Percentiles rank a stretch among this genome's conserved stretches.
Conservation (phyloP, 2,888 invertebrate species). For the Scotopteryx bipunctaria region DNA sequence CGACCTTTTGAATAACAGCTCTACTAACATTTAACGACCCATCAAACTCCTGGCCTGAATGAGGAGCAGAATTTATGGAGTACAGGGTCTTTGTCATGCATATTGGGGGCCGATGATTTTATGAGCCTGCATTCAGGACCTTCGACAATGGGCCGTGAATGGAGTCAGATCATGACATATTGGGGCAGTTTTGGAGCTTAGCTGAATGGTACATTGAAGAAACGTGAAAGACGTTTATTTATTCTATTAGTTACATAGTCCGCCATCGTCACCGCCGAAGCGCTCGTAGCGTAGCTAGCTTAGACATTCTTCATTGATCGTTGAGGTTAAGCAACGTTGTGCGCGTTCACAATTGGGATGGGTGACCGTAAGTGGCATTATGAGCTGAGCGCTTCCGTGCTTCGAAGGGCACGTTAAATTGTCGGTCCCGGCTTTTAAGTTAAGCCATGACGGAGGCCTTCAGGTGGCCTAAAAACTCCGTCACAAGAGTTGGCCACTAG, state of each 20-base stretch:
- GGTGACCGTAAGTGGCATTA: no score
- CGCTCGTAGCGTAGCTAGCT: no score
- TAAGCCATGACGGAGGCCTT: no score
- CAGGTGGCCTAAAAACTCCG: no score
- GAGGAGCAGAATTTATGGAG: constrained; percentile 29
- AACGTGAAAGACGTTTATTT: not conserved
- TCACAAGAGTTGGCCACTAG: no score
- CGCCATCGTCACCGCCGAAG: no score
- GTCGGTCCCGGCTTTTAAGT: no score
- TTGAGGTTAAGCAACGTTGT: no score
- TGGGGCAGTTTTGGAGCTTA: constrained; percentile 1
- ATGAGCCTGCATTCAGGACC: constrained; percentile 17
- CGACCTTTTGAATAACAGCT: constrained; percentile 5
- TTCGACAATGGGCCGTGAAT: constrained; percentile 13
- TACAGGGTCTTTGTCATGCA: constrained; percentile 22
- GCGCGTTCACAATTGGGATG: no score
- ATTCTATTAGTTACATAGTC: not conserved
- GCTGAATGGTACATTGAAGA: constrained; percentile 3
- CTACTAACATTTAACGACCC: constrained; percentile 29
- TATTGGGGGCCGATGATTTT: constrained; percentile 18
- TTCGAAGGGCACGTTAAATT: no score
- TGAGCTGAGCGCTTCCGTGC: no score
- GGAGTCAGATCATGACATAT: constrained; percentile 11
- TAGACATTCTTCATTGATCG: no score
- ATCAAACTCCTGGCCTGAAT: constrained; percentile 33